phyloP scores from a whole-genome alignment of 2,797 vertebrate genomes.

The Chiloscyllium punctatum region DNA sequence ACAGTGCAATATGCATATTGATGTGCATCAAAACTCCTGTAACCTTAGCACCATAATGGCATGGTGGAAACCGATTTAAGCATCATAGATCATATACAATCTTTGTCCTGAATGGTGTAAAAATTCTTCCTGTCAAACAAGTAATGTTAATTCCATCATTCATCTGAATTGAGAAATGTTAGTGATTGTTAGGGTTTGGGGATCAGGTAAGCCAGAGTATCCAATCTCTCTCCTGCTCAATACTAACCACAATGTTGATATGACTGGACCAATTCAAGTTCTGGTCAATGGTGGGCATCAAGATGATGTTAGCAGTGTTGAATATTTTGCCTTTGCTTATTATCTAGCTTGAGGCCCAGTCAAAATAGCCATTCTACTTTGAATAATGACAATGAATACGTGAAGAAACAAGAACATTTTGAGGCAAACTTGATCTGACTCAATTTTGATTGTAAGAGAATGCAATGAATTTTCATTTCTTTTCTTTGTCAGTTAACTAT shows the following conservation, averaged over 20 bases:
- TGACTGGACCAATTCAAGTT: neutral
- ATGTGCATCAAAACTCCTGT: neutral
- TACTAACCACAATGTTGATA: neutral
- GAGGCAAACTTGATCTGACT: neutral
- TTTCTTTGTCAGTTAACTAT: neutral
- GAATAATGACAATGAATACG: neutral
- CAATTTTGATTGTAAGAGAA: neutral
- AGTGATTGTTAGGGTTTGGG: neutral
- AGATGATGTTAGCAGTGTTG: neutral
- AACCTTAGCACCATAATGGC: neutral
- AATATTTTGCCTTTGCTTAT: neutral
- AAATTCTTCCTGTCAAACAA: neutral
- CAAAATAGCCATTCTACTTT: neutral
- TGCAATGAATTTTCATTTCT: neutral
- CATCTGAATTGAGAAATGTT: neutral
- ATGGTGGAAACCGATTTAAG: neutral
- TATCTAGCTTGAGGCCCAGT: neutral
- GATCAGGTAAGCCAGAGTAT: neutral
- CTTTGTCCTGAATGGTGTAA: neutral
- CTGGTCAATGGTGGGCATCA: neutral
- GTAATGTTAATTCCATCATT: neutral
- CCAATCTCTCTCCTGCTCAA: neutral
- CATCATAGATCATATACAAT: neutral
- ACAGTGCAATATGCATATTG: neutral
- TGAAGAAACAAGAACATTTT: neutral